phyloP scores from a whole-genome alignment of 2,113 vertebrate species.

The Gymnogyps californianus region DNA sequence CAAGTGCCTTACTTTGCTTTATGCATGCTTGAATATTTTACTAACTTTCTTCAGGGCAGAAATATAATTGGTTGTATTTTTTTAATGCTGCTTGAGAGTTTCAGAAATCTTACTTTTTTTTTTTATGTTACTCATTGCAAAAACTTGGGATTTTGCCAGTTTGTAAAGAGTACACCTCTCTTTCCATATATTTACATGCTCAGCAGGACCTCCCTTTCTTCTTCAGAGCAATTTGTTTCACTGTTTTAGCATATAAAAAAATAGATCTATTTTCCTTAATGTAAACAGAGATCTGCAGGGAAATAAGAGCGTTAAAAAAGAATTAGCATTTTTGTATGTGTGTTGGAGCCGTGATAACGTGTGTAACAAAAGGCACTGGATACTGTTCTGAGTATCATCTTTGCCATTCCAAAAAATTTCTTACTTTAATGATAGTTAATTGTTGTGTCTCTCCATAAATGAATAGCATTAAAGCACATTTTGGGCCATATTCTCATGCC shows the following conservation, averaged over 20 bases:
- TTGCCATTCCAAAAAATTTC: neutral
- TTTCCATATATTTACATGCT: conserved; percentile 61
- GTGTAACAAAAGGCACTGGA: neutral
- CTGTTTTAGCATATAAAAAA: conserved; percentile 56
- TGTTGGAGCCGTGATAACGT: neutral
- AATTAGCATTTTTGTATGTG: conserved; percentile 45
- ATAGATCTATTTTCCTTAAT: conserved; percentile 56
- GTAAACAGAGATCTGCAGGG: conserved; percentile 74
- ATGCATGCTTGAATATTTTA: conserved; percentile 70
- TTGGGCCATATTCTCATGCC: neutral
- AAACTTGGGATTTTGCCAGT: conserved; percentile 50
- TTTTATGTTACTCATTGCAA: conserved; percentile 9
- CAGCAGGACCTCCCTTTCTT: conserved; percentile 50
- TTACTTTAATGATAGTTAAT: neutral
- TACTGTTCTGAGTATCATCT: neutral
- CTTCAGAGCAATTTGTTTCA: conserved; percentile 70
- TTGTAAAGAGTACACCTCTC: conserved; percentile 30
- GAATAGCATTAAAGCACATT: neutral
- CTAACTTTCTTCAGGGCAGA: conserved; percentile 70
- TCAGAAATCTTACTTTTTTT: conserved; percentile 39
- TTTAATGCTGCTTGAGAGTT: conserved; percentile 53
- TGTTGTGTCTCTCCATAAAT: neutral
- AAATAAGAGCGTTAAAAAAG: conserved; percentile 69
- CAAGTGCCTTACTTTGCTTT: conserved; percentile 73
- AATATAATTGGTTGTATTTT: conserved; percentile 66